Evolutionary conservation across 2,797 vertebrate species (phyloP), one percentile per base, ranked within the genome.

Genomic region (Silurus aristotelis): DNA sequence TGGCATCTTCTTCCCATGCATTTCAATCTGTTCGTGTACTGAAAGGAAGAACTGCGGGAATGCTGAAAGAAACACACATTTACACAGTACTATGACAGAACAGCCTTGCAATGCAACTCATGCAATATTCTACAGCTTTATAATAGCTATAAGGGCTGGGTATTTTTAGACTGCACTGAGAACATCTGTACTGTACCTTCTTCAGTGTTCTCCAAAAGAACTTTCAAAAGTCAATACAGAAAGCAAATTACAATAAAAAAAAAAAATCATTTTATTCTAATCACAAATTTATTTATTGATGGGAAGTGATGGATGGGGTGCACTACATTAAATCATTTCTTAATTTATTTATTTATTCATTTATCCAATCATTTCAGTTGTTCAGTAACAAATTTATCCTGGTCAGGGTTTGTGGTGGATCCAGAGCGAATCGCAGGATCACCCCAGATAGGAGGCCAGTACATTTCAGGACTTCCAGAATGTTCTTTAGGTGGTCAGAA

Each of bases 1-100:
- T 84, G 78, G 81, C 80, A 86, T 89, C 81, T 83, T 68, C 63
- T 79, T 87, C 71, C 52, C 86, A 77, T 87, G 87, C 84, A 78
- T 88, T 88, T 79, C 84, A 88, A 89, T 88, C 89, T 89, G 89
- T 88, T 88, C 80, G 58, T 87, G 75, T 78, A 52, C 61, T 67
- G 58, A 88, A 70, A 58, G 31, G 70, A 12, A 52, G 80, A 71
- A 17, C 58, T 52, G 76, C 56, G 22, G 85, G 43, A 86, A 84
- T 55, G 60, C 72, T 22, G 66, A 46, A 75, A 52, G 68, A 84
- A 80, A 70, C 81, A 77, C 71, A 79, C 63, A 27, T 73, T 63
- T 31, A 68, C 68, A 83, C 22, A 5, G 38, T 61, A 79, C 38
- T 58, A 73, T 61, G 87, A 87, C 38, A 15, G 78, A 38, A 31